Evolutionary conservation across 2,797 vertebrate species (phyloP), one percentile per base, ranked within the genome.

Genomic region (Hafferia zeledoni): DNA sequence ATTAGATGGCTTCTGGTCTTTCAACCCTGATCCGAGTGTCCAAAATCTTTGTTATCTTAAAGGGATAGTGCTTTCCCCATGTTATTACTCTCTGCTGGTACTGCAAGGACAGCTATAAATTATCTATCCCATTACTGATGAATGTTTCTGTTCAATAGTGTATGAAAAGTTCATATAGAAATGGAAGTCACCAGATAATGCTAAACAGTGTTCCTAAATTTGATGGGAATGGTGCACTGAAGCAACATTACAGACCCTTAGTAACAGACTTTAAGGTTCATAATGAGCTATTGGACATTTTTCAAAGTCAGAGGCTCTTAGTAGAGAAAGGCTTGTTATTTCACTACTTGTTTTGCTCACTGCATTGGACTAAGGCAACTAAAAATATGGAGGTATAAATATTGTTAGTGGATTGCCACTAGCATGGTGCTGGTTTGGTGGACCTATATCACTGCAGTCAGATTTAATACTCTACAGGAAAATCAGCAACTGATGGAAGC

Each of bases 51-150:
- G 4, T 53, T 82, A 63, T 67, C 27, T 78, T 35, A 39, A 71
- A 60, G 30, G 8, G 3, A 43, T 27, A 50, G n/a, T 43, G 5
- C 0, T 3, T 17, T 64, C 10, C 61, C 13, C 3, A 0, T 67
- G 43, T 64, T 68, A 31, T 31, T 59, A 43, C 35, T 84, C n/a
- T 83, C 13, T 52, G 31, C 28, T 78, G 30, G 6, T 71, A 33
- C 9, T 87, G 19, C 19, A 71, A 64, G 20, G 52, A 56, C 8
- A 78, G 8, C n/a, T 84, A 28, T 53, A 41, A 80, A 30, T 46
- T 63, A 41, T 63, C 27, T 59, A 70, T 22, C 9, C 19, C 12
- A 11, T 70, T 67, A 39, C 17, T 63, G 18, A 33, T n/a, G 9
- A 46, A 11, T 13, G 35, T 35, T 86, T 80, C 20, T 47, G 22